Evolutionary conservation across 2,113 vertebrate species (phyloP).

Genomic region (Bagarius yarrelli): DNA sequence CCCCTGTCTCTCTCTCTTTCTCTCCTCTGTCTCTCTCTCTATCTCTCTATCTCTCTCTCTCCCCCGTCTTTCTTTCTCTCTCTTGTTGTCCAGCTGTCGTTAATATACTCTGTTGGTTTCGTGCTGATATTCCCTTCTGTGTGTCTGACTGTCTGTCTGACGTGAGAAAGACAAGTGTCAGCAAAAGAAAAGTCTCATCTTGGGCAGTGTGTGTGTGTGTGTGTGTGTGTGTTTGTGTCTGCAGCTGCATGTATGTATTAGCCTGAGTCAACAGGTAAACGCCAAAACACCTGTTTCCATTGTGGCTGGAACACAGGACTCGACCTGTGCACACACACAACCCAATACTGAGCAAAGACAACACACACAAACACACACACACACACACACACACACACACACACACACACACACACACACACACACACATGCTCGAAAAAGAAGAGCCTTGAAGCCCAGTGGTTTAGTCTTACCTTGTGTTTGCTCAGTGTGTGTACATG

Average conservation of each 20-base stretch:
- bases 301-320: constrained; percentile 24
- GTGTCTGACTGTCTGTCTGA: constrained; percentile 20
- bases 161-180: constrained; percentile 35
- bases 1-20: constrained; percentile 20
- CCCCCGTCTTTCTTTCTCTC: not conserved
- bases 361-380: constrained; percentile 31
- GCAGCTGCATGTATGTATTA: constrained; percentile 34
- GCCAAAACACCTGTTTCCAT: constrained; percentile 40
- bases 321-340: constrained; percentile 41
- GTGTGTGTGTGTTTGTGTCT: constrained; percentile 25
- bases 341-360: constrained; percentile 35
- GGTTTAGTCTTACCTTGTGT: constrained; percentile 46
- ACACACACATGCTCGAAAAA: not conserved
- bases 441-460: constrained; percentile 28
- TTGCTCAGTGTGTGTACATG: constrained; percentile 42
- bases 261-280: constrained; percentile 41
- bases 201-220: constrained; percentile 12
- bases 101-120: constrained; percentile 22
- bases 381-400: constrained; percentile 3
- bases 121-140: constrained; percentile 26
- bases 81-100: constrained; percentile 37
- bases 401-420: constrained; percentile 31
- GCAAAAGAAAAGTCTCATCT: constrained; percentile 17
- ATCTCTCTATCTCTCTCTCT: constrained; percentile 34
- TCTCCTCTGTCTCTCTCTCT: not conserved